These are phyloP conservation scores for Oriolus oriolus DNA, from an alignment of 2,113 vertebrate species.

Conservation along the genomic window DNA sequence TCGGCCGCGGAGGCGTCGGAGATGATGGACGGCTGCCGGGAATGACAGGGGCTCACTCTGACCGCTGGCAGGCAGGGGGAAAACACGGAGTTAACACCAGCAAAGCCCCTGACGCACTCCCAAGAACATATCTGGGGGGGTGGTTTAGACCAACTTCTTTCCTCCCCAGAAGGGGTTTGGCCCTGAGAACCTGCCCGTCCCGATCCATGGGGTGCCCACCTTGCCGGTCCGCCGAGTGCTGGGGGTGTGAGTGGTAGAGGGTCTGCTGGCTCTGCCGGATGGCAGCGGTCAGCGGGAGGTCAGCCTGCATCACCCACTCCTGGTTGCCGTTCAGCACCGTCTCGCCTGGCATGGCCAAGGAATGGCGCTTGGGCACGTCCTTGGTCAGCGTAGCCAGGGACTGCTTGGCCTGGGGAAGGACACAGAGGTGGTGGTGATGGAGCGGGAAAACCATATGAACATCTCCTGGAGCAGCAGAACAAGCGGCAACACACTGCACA, in stretches of 20 bases:
- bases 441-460: fast-evolving
- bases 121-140: fast-evolving
- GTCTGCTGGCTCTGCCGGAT: constrained; percentile 99
- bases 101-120: background rate
- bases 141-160: background rate
- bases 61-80: constrained; percentile 73
- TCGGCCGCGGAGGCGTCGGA: constrained; percentile 90
- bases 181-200: background rate
- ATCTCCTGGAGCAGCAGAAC: fast-evolving
- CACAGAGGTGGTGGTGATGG: background rate
- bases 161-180: background rate
- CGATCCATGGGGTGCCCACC: constrained; percentile 61
- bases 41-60: constrained; percentile 94
- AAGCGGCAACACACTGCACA: background rate
- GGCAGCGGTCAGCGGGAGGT: constrained; percentile 94
- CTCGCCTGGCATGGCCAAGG: constrained; percentile 93
- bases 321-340: constrained; percentile 96
- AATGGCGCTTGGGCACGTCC: constrained; percentile 96
- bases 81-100: background rate
- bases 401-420: constrained; percentile 88
- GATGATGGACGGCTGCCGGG: constrained; percentile 92
- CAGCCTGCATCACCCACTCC: constrained; percentile 98
- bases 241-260: constrained; percentile 88
- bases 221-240: constrained; percentile 89
- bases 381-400: constrained; percentile 95